These are phyloP conservation scores for Acanthosepion esculentum DNA, from an alignment of 2,888 invertebrate species.

Conservation along the genomic window DNA sequence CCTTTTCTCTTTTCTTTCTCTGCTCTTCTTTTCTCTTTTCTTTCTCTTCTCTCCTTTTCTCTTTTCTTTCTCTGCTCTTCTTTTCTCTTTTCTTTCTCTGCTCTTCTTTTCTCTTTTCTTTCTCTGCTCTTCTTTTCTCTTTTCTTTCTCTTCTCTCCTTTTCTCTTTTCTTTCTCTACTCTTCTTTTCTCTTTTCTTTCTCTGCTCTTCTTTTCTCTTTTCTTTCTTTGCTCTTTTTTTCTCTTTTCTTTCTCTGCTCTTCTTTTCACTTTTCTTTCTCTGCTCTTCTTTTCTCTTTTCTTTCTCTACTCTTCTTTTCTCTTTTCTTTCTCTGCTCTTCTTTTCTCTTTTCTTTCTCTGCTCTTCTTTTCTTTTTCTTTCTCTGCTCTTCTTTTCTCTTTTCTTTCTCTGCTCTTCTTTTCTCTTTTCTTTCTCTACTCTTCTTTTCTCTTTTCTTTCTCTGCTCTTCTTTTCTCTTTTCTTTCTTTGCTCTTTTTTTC, in stretches of 20 bases:
- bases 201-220: too few relatives aligned
- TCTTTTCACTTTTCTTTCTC: neutral
- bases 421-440: neutral
- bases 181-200: too few relatives aligned
- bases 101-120: too few relatives aligned
- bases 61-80: neutral
- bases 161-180: too few relatives aligned
- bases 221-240: too few relatives aligned
- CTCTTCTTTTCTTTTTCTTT: neutral
- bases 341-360: too few relatives aligned
- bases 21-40: too few relatives aligned
- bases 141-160: too few relatives aligned
- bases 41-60: neutral
- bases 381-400: neutral
- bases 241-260: neutral
- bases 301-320: neutral
- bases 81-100: too few relatives aligned
- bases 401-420: neutral
- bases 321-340: neutral
- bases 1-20: neutral
- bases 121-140: neutral
- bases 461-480: neutral
- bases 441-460: too few relatives aligned
- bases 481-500: neutral
- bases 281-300: accelerated